These are phyloP conservation scores for Mnemiopsis leidyi DNA, from an alignment of 37 sponge, comb jelly and placozoan species.

Conservation along the genomic window DNA sequence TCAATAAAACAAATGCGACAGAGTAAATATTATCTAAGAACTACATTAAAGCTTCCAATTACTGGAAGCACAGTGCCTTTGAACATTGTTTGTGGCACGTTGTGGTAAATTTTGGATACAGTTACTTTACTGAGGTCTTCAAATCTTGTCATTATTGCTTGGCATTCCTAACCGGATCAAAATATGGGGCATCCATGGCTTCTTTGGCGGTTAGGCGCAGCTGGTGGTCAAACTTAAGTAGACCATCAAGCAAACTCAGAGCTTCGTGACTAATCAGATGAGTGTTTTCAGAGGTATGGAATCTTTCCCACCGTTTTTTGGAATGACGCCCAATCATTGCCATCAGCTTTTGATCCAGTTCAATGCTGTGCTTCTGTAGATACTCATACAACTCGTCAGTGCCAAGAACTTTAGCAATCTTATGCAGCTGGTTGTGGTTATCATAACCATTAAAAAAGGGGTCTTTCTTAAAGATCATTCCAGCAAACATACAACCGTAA, in stretches of 20 bases:
- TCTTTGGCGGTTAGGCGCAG: conserved; percentile 33
- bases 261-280: conserved; percentile 25
- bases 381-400: conserved; percentile 58
- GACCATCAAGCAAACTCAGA: conserved; percentile 28
- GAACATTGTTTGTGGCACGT: too few species aligned
- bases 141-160: neutral
- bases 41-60: neutral
- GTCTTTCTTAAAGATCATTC: conserved; percentile 47
- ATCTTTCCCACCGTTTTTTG: conserved; percentile 52
- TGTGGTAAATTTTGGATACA: too few species aligned
- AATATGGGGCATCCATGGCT: conserved; percentile 33
- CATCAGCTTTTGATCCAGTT: neutral
- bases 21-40: neutral
- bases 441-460: conserved; percentile 62
- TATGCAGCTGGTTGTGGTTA: conserved; percentile 60
- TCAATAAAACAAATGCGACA: neutral
- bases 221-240: conserved; percentile 44
- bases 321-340: conserved; percentile 49
- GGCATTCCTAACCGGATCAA: conserved; percentile 19
- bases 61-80: too few species aligned
- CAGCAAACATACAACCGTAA: conserved; percentile 52
- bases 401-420: conserved; percentile 55
- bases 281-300: conserved; percentile 33
- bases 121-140: too few species aligned
- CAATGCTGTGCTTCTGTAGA: neutral